Percentiles rank a stretch among this genome's conserved stretches.
phyloP scores from a whole-genome alignment of 2,113 vertebrate genomes.

The Calidris pygmaea region DNA sequence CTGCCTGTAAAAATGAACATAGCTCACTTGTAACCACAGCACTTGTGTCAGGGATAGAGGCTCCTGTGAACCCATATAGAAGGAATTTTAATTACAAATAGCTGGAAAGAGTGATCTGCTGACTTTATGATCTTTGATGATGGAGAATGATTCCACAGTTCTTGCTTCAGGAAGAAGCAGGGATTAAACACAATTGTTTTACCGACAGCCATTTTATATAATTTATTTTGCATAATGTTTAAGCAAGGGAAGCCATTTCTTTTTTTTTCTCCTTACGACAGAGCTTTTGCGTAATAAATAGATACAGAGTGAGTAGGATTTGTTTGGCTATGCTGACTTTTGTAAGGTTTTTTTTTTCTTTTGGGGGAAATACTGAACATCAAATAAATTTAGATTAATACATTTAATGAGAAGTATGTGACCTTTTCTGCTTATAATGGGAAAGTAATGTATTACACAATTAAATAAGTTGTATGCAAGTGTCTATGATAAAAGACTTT shows the following conservation, averaged over 20 bases:
- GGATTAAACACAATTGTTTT: background rate
- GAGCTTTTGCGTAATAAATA: background rate
- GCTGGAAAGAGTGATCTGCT: background rate
- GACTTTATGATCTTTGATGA: background rate
- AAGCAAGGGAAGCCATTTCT: background rate
- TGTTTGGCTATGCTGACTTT: background rate
- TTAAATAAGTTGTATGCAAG: background rate
- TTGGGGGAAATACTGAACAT: background rate
- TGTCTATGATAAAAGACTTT: background rate
- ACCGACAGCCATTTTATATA: background rate
- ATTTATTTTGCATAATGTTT: background rate
- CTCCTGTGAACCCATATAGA: background rate
- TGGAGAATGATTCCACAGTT: background rate
- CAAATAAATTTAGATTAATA: conserved; percentile 13
- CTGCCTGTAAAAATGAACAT: background rate
- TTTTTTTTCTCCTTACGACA: background rate
- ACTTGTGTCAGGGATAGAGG: background rate
- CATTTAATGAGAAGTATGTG: background rate
- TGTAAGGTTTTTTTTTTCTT: background rate
- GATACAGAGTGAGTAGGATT: background rate
- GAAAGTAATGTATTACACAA: background rate
- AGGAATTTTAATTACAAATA: background rate
- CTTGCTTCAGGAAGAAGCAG: background rate
- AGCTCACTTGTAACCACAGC: background rate
- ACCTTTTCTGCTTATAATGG: conserved; percentile 46